Base-by-base conservation (phyloP, 2,797 vertebrate species). In the Sebastes steindachneri region DNA sequence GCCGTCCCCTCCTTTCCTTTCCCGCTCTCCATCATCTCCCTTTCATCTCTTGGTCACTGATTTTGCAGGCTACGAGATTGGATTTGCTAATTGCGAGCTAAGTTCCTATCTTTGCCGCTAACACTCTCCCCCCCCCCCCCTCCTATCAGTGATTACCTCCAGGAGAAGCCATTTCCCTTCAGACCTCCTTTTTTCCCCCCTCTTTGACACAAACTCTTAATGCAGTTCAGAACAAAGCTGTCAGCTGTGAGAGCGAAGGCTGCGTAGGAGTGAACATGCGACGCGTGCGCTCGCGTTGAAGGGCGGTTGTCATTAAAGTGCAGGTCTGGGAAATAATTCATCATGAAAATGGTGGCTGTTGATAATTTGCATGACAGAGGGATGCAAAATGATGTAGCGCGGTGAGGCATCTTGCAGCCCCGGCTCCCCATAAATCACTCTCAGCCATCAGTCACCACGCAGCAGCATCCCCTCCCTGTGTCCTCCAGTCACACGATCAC, bases 361-460 rank as follows among this genome's bases (percentile, higher is more conserved):
- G 88, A 88, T 93, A 80, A 95, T 94, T 95, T 93, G 91, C 93
- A 94, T 94, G 93, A 95, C 87, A 95, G 88, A 94, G 84, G 82
- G 88, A 88, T 82, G 80, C 76, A 80, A 86, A 94, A 95, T 93
- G 84, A 93, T 92, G 85, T 51, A 79, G 72, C 68, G 66, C 28
- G 35, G 77, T 21, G 81, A 88, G 75, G 82, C 80, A 78, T 83
- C 82, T 79, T 66, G 25, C 59, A 68, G 86, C 76, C 79, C 63
- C 9, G 29, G 73, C 17, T 84, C 21, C 71, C 48, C 84, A 94
- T 95, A 93, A 92, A 95, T 95, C 88, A 90, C 80, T 82, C 31
- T 82, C 84, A 86, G 92, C 90, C 86, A 90, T 94, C 90, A 90
- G 84, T 91, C 90, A 85, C 23, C 33, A 12, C 1, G 23, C 29